Percentiles rank a stretch among this genome's conserved stretches.
Evolutionary conservation across 2,888 invertebrate genomes (phyloP).

Genomic region (Tipula vernalis): DNA sequence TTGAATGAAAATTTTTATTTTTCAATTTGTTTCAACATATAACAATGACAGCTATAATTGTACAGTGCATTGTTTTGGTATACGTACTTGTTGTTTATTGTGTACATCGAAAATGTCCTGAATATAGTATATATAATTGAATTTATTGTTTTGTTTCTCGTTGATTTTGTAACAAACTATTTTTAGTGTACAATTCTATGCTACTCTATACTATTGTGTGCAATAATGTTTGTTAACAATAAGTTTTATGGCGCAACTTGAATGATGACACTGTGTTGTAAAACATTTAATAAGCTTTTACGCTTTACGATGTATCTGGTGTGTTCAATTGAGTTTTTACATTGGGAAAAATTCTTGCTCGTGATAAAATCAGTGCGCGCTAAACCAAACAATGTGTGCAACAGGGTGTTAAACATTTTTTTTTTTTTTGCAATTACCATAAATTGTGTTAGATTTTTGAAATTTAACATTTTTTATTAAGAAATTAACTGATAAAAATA

Average conservation of each 20-base stretch:
- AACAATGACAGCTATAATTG: background rate
- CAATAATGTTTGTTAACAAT: background rate
- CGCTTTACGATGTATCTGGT: background rate
- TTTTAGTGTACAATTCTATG: background rate
- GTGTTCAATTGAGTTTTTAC: background rate
- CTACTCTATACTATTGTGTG: background rate
- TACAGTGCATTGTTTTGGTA: background rate
- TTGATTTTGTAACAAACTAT: background rate
- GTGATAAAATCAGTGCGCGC: background rate
- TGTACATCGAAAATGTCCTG: background rate
- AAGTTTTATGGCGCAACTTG: background rate
- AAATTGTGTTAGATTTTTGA: background rate
- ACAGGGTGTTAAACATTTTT: background rate
- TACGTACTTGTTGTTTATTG: background rate
- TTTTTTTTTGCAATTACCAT: background rate
- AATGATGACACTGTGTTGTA: background rate
- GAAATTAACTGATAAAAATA: background rate
- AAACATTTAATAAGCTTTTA: background rate
- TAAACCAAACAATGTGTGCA: background rate
- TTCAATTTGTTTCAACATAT: background rate
- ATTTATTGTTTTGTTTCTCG: background rate
- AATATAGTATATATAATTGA: background rate
- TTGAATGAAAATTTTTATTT: background rate
- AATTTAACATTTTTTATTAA: background rate
- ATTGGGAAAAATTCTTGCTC: background rate